Base-by-base conservation (phyloP, 2,113 vertebrate genomes). In the Phyllostomus hastatus region DNA sequence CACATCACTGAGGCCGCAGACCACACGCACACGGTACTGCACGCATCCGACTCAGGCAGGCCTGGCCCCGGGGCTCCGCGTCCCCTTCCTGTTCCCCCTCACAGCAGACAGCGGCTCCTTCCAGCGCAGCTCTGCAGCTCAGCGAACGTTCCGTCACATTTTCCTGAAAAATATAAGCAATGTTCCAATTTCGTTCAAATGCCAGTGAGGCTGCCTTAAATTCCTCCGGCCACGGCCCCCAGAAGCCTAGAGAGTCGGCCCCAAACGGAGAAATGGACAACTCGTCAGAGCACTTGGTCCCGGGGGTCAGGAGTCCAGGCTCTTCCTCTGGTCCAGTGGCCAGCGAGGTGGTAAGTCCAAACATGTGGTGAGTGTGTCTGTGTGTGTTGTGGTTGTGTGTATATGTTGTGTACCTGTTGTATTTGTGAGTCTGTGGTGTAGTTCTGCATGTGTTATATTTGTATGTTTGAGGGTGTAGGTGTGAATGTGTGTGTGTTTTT, bases 221-320 rank as follows among this genome's bases (percentile, higher is more conserved):
- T 14, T n/a, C 17, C 1, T 90, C 31, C 0, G 0, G 10, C 64
- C 35, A 19, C 0, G n/a, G 10, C 10, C 1, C 28, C 7, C 46
- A 10, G 15, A 0, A 38, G 19, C 12, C 48, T 2, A 2, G 22
- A 2, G 10, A 2, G 5, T 7, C 2, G 0, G 10, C 41, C 19
- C 64, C 7, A 0, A 2, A 20, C 2, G n/a, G 11, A 31, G 20
- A 48, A 14, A 4, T 35, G 1, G 33, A 20, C 69, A 54, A 1
- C 2, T 20, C 10, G 24, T 35, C 35, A 16, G 59, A 41, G 17
- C 0, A 1, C 0, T 0, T 0, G 5, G 22, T 4, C 15, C 15
- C 1, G 0, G 61, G 1, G n/a, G 41, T 46, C 1, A 0, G 22
- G 26, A 35, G 73, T 33, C 2, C 0, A 0, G 4, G 67, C 33